These are phyloP conservation scores for Brenthis ino DNA, from an alignment of 2,888 invertebrate genomes.

Conservation along the genomic window DNA sequence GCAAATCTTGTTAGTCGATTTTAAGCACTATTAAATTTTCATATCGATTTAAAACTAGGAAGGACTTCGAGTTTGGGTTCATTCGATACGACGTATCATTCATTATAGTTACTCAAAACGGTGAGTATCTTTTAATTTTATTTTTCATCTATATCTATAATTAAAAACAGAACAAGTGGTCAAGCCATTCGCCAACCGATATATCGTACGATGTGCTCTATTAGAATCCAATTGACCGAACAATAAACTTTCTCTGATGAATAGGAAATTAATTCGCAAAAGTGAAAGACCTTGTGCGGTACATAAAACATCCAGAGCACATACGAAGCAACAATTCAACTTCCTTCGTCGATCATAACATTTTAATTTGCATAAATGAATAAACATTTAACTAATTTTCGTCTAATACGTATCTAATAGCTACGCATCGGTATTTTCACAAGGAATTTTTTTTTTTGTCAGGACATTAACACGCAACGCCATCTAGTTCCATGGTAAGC, in stretches of 20 bases:
- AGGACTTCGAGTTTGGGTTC: neutral
- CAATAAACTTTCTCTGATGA: constrained; percentile 43
- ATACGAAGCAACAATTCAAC: constrained; percentile 34
- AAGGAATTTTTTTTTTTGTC: too few species aligned
- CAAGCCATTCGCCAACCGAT: constrained; percentile 1
- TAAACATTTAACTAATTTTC: constrained; percentile 27
- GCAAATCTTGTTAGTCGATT: neutral
- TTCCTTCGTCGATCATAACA: constrained; percentile 40
- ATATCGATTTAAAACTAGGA: neutral
- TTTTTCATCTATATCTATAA: too few species aligned
- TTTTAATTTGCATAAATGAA: constrained; percentile 30
- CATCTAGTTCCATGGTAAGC: too few species aligned
- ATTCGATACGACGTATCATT: neutral
- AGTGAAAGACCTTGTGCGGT: constrained; percentile 51
- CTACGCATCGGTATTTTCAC: neutral
- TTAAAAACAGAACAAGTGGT: neutral
- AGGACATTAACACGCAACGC: too few species aligned
- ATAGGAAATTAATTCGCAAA: constrained; percentile 50
- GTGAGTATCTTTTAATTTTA: too few species aligned
- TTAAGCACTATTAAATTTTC: neutral
- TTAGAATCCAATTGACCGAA: constrained; percentile 25
- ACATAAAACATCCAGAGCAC: constrained; percentile 46
- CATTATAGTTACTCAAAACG: too few species aligned
- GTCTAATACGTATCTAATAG: constrained; percentile 10
- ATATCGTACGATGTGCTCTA: constrained; percentile 17